Conservation (phyloP, 2,888 invertebrate genomes). For the Mythimna impura region DNA sequence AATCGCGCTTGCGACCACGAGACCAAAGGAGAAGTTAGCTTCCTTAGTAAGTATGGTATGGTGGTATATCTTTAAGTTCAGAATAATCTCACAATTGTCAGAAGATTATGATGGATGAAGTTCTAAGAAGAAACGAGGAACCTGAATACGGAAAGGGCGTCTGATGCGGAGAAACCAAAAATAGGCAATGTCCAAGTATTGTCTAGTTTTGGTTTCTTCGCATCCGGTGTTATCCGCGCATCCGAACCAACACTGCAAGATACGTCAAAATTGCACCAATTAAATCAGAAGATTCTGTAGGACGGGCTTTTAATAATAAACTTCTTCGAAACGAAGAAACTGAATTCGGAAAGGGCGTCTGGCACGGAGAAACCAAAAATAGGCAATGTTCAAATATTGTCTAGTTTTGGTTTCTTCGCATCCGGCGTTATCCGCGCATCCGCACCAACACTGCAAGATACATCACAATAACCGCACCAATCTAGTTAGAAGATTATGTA, state of each 20-base stretch:
- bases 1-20: neutral
- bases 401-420: neutral
- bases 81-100: neutral
- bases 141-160: neutral
- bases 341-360: neutral
- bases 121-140: neutral
- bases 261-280: neutral
- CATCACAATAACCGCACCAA: neutral
- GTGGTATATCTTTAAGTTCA: no score
- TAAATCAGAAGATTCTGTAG: no score
- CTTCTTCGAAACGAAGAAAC: neutral
- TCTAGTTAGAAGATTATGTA: neutral
- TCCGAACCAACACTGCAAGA: no score
- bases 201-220: neutral
- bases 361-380: neutral
- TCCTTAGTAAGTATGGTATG: no score
- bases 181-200: neutral
- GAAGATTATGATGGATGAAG: neutral
- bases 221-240: no score
- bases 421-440: no score
- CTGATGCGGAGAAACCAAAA: neutral
- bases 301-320: neutral
- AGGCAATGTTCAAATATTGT: neutral
- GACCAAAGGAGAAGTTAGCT: no score
- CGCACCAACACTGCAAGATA: no score